phyloP scores from a whole-genome alignment of 2,797 vertebrate species.

The Propithecus deckenii region DNA sequence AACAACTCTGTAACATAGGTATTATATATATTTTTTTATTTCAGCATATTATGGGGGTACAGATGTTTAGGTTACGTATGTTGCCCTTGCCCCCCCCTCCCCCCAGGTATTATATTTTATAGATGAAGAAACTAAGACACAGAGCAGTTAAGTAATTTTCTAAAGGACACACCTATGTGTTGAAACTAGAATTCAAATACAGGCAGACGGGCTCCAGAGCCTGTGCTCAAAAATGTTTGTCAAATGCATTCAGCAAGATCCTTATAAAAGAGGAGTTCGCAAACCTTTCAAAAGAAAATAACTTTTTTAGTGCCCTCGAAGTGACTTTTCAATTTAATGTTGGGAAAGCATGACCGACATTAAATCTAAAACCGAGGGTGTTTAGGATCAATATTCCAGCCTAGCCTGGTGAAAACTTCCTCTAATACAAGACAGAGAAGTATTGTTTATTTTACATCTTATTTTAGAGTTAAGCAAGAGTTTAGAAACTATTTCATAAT shows the following conservation, averaged over 20 bases:
- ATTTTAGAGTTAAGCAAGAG: not conserved
- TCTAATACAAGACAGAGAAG: not conserved
- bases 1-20: not conserved
- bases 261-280: not conserved
- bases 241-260: not conserved
- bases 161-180: not conserved
- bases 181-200: not conserved
- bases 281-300: not conserved
- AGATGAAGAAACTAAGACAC: not conserved
- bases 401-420: not conserved
- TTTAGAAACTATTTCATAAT: not conserved
- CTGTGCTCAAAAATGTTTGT: not conserved
- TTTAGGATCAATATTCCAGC: not conserved
- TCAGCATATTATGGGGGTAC: no score
- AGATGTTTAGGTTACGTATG: no score
- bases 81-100: no score
- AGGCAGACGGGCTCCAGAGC: not conserved
- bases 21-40: not conserved
- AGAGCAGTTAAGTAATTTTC: not conserved
- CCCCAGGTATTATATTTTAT: not conserved
- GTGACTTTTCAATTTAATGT: not conserved
- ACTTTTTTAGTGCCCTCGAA: not conserved
- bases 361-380: not conserved
- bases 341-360: not conserved
- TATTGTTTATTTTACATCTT: not conserved